Percentiles rank a stretch among this genome's conserved stretches.
phyloP scores from a whole-genome alignment of 2,797 vertebrate species.

The Brachymystax lenok region DNA sequence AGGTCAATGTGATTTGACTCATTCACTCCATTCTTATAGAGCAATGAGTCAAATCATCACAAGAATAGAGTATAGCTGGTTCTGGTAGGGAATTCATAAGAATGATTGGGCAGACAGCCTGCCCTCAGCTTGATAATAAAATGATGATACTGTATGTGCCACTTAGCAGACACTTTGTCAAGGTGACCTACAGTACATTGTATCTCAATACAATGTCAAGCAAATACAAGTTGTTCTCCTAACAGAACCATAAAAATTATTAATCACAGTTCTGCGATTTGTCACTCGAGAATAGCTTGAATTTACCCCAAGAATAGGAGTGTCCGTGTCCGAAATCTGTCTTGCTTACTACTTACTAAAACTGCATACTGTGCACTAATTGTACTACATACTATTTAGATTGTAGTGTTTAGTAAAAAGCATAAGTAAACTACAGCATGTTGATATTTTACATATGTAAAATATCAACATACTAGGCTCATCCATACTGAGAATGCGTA shows the following conservation, averaged over 20 bases:
- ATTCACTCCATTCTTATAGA: neutral
- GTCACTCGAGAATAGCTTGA: neutral
- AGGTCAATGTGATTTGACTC: neutral
- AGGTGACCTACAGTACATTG: neutral
- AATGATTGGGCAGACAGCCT: neutral
- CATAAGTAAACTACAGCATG: too few relatives aligned
- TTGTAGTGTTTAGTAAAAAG: neutral
- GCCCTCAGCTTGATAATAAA: neutral
- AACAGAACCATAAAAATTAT: neutral
- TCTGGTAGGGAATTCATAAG: neutral
- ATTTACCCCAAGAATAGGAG: neutral
- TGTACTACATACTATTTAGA: neutral
- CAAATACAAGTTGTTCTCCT: neutral
- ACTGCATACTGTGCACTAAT: neutral
- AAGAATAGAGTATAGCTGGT: neutral
- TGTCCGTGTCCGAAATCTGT: neutral
- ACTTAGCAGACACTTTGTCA: neutral
- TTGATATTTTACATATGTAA: neutral
- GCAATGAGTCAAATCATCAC: neutral
- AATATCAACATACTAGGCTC: neutral
- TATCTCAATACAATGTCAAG: neutral
- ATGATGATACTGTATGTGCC: neutral
- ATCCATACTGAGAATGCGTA: neutral
- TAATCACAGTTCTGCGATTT: neutral
- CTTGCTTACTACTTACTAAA: neutral